Evolutionary conservation across 92 coral and sea anemone genomes (phyloP).

Genomic region (Desmophyllum pertusum): DNA sequence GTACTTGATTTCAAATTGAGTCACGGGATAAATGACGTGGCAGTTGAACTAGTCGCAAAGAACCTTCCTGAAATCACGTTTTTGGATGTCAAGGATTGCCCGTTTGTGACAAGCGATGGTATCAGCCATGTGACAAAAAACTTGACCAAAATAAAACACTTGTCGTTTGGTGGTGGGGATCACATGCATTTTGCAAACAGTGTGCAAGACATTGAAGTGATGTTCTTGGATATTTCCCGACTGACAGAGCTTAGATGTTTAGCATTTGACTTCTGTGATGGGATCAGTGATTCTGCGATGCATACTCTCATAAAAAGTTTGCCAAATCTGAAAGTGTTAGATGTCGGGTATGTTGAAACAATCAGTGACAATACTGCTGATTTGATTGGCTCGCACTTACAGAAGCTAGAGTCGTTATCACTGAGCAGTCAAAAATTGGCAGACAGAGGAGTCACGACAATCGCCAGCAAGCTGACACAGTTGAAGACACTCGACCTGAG

Average conservation of each 20-base stretch:
- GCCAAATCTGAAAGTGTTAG: conserved; percentile 72
- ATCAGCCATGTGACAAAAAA: conserved; percentile 71
- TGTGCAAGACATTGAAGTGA: conserved; percentile 63
- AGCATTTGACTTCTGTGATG: conserved; percentile 82
- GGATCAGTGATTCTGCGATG: conserved; percentile 75
- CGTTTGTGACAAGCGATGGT: conserved; percentile 83
- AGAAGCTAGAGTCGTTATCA: conserved; percentile 76
- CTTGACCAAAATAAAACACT: conserved; percentile 66
- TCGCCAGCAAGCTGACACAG: conserved; percentile 78
- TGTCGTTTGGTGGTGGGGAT: conserved; percentile 92
- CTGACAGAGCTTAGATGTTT: conserved; percentile 72
- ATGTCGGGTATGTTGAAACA: conserved; percentile 86
- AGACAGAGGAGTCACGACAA: conserved; percentile 69
- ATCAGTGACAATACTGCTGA: conserved; percentile 80
- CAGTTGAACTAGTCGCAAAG: conserved; percentile 72
- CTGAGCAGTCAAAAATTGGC: conserved; percentile 81
- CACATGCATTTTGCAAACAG: conserved; percentile 77
- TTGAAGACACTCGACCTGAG: conserved; percentile 82
- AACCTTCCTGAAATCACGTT: conserved; percentile 73
- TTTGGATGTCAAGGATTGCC: conserved; percentile 85
- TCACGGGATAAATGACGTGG: conserved; percentile 76
- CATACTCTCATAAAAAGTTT: conserved; percentile 68
- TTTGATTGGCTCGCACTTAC: conserved; percentile 70
- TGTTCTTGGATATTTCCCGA: conserved; percentile 81
- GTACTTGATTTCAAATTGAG: conserved; percentile 86